phyloP scores from a whole-genome alignment of 2,888 invertebrate species.

The Palloptera scutellata region DNA sequence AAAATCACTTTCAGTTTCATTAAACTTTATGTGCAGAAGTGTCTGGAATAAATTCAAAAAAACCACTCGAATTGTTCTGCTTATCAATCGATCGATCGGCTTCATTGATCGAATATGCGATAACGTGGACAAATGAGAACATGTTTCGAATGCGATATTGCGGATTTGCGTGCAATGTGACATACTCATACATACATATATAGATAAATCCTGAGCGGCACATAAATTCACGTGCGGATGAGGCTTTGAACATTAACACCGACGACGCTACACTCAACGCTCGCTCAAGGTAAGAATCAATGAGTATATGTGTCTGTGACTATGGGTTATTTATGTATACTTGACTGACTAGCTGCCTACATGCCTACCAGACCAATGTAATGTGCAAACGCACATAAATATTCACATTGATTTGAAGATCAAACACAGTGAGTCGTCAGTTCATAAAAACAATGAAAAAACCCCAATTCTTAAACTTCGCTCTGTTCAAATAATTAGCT shows the following conservation, averaged over 20 bases:
- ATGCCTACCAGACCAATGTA: too few species aligned
- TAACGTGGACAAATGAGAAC: neutral
- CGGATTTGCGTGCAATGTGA: too few species aligned
- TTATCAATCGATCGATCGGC: neutral
- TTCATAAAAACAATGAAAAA: too few species aligned
- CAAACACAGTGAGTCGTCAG: too few species aligned
- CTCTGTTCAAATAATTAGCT: too few species aligned
- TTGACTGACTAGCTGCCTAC: too few species aligned
- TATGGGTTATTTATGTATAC: too few species aligned
- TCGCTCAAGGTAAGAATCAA: slow-evolving; percentile 1
- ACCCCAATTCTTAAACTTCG: too few species aligned
- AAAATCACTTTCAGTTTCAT: neutral
- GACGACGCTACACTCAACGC: neutral
- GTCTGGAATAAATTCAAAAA: neutral
- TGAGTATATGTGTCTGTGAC: too few species aligned
- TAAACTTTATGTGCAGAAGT: neutral
- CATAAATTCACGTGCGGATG: neutral
- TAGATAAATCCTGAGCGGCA: neutral
- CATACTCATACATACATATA: neutral
- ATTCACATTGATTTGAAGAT: too few species aligned
- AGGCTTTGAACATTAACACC: neutral
- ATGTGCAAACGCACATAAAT: too few species aligned
- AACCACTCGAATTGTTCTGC: neutral
- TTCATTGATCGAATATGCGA: neutral
- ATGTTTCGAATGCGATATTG: too few species aligned